Percentiles rank a stretch among this genome's conserved stretches.
Evolutionary conservation across 23 tunicate species (phyloP).

Genomic region (Corella eumyota): DNA sequence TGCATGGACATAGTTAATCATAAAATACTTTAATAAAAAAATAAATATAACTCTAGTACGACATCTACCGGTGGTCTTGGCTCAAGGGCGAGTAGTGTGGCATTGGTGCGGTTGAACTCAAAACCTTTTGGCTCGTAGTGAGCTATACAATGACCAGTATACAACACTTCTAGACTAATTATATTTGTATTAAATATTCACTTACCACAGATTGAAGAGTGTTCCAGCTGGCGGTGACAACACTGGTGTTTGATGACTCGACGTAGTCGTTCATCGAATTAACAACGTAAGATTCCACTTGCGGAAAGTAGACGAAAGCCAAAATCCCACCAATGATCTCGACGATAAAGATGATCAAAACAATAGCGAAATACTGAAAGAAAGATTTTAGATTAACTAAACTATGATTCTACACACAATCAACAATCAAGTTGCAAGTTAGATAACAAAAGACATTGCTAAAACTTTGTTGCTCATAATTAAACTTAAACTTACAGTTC

Average conservation of each 20-base stretch:
- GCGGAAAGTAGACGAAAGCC: constrained; percentile 39
- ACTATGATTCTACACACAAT: neutral
- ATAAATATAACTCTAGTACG: neutral
- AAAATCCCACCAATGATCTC: constrained; percentile 61
- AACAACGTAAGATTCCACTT: constrained; percentile 12
- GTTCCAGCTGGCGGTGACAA: constrained; percentile 45
- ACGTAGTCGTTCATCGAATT: constrained; percentile 24
- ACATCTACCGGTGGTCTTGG: no score
- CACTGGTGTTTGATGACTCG: constrained; percentile 2
- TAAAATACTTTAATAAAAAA: neutral
- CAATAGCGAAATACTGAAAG: constrained; percentile 59
- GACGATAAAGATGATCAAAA: constrained; percentile 60
- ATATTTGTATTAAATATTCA: no score
- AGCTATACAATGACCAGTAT: neutral
- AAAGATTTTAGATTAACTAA: no score
- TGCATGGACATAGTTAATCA: neutral
- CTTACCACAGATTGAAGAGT: constrained; percentile 32
- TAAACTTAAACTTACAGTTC: constrained; percentile 52
- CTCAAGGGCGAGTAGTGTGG: no score
- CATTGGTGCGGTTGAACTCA: no score
- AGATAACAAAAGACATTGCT: no score
- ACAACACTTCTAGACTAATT: neutral
- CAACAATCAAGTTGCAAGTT: no score
- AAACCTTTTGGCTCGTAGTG: no score
- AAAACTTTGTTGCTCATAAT: no score